Conservation (phyloP, 2,888 invertebrate genomes). For the Epirrhoe tristata region DNA sequence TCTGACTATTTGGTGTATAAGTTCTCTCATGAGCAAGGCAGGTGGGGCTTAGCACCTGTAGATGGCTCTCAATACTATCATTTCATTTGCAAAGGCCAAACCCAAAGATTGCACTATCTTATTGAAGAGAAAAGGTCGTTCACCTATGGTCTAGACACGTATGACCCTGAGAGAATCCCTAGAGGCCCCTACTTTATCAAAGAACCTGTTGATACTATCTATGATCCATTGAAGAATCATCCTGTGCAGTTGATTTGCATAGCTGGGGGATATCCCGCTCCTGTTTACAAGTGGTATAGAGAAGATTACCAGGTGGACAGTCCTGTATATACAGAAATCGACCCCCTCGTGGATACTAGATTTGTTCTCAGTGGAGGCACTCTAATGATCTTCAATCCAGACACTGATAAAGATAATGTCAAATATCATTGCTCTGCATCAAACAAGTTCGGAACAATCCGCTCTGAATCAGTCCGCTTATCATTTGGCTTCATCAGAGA, state of each 20-base stretch:
- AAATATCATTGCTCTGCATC: slow-evolving; percentile 96
- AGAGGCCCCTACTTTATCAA: slow-evolving; percentile 95
- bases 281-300: slow-evolving; percentile 95
- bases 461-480: slow-evolving; percentile 94
- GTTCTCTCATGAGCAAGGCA: slow-evolving; percentile 88
- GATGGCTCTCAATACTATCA: slow-evolving; percentile 91
- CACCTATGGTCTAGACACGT: slow-evolving; percentile 94
- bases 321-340: slow-evolving; percentile 89
- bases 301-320: slow-evolving; percentile 94
- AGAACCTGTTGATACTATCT: slow-evolving; percentile 93
- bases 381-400: slow-evolving; percentile 94
- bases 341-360: slow-evolving; percentile 90
- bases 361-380: slow-evolving; percentile 96
- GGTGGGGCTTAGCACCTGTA: slow-evolving; percentile 94
- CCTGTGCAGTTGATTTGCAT: slow-evolving; percentile 92
- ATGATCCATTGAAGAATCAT: slow-evolving; percentile 91
- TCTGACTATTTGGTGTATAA: slow-evolving; percentile 93
- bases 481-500: slow-evolving; percentile 96
- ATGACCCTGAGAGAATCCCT: slow-evolving; percentile 92
- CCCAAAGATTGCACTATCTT: slow-evolving; percentile 89
- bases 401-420: slow-evolving; percentile 92
- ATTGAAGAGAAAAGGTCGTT: slow-evolving; percentile 91
- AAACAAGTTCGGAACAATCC: slow-evolving; percentile 95
- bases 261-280: slow-evolving; percentile 95
- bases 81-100: slow-evolving; percentile 95